A percentile compares a stretch with the other conserved stretches of the same genome.
These are phyloP conservation scores for Ictidomys tridecemlineatus DNA, from an alignment of 2,113 vertebrate genomes.

Conservation along the genomic window DNA sequence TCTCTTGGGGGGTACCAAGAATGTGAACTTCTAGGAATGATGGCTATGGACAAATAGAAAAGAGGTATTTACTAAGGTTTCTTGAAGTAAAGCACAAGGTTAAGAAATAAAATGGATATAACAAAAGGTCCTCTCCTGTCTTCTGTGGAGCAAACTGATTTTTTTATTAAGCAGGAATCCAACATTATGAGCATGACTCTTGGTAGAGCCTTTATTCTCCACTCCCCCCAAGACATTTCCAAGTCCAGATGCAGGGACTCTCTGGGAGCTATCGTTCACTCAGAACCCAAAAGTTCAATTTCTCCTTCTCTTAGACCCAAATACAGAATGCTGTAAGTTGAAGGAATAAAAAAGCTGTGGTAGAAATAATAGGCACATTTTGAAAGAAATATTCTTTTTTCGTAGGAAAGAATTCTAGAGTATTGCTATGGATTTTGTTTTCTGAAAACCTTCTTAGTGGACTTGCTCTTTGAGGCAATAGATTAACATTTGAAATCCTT, in stretches of 20 bases:
- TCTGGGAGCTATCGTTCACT: neutral
- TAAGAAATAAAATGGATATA: neutral
- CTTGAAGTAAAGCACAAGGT: neutral
- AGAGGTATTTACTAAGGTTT: neutral
- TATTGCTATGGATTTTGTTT: neutral
- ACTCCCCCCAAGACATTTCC: neutral
- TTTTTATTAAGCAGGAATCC: neutral
- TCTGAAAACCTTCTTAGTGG: neutral
- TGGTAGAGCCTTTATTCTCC: neutral
- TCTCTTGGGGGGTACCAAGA: neutral
- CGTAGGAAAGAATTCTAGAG: neutral
- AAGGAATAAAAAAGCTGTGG: neutral
- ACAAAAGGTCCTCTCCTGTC: neutral
- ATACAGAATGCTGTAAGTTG: neutral
- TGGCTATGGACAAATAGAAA: no score
- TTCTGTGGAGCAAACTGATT: neutral
- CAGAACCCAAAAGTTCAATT: neutral
- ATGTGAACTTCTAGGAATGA: neutral
- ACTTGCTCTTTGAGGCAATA: neutral
- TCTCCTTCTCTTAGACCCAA: neutral
- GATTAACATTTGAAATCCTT: neutral
- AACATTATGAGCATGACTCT: neutral
- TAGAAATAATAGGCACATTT: neutral
- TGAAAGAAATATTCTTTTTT: neutral
- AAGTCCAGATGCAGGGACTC: accelerated